Evolutionary conservation across 2,888 invertebrate species (phyloP).

Genomic region (Apodemia hepburni): DNA sequence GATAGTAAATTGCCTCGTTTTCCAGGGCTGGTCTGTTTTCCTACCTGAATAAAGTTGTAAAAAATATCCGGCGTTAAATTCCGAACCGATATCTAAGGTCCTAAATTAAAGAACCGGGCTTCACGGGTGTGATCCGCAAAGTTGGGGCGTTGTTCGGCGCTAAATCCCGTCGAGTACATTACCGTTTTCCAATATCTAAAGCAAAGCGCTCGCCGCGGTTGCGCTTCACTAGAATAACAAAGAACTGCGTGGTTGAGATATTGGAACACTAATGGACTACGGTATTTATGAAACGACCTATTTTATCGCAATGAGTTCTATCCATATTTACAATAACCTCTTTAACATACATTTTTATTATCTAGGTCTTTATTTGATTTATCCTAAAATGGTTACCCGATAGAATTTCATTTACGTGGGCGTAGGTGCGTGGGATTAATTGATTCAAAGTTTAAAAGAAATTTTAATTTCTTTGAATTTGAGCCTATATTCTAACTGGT

Average conservation of each 20-base stretch:
- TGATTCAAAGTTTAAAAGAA: not conserved
- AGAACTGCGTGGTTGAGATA: conserved; percentile 70
- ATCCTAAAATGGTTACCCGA: not conserved
- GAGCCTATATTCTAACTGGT: not conserved
- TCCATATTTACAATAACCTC: conserved; percentile 31
- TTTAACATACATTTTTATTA: conserved; percentile 1
- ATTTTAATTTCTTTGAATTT: not conserved
- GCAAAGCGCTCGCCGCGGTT: conserved; percentile 57
- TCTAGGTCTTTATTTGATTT: conserved; percentile 3
- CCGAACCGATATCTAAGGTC: conserved; percentile 27
- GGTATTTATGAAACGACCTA: conserved; percentile 61
- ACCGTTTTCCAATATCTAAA: conserved; percentile 75
- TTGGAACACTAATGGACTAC: conserved; percentile 67
- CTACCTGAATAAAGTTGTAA: conserved; percentile 18
- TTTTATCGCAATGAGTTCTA: conserved; percentile 35
- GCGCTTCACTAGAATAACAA: conserved; percentile 71
- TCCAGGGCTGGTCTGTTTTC: conserved; percentile 7
- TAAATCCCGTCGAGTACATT: conserved; percentile 70
- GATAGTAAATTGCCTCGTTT: conserved; percentile 14
- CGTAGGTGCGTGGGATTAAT: not conserved
- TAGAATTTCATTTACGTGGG: not conserved
- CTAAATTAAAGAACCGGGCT: conserved; percentile 23
- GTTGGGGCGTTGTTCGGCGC: conserved; percentile 41
- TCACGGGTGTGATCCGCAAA: conserved; percentile 29
- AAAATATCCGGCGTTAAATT: conserved; percentile 20